Evolutionary conservation across 2,797 vertebrate genomes (phyloP).

Genomic region (Sphenodon punctatus): DNA sequence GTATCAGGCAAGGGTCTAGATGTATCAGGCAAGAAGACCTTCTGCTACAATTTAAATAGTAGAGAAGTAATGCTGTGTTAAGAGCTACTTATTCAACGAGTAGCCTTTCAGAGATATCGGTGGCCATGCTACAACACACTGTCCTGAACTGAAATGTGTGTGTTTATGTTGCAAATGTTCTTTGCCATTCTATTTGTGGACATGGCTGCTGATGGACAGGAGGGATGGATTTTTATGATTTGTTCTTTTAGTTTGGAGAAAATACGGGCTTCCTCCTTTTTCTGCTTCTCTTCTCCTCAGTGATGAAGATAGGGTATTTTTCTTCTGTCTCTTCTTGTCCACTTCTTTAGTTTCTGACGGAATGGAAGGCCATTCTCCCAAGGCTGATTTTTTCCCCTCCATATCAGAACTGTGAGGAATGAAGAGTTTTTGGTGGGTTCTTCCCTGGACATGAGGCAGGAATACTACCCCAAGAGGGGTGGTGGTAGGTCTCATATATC

Average conservation of each 20-base stretch:
- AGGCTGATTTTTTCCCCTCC: not conserved
- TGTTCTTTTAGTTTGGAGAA: not conserved
- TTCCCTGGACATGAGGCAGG: too few species aligned
- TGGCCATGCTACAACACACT: not conserved
- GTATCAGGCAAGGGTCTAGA: not conserved
- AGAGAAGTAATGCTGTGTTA: not conserved
- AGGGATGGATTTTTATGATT: not conserved
- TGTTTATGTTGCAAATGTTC: fast-evolving
- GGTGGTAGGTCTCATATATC: too few species aligned
- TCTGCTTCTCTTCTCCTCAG: too few species aligned
- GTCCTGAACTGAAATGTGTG: not conserved
- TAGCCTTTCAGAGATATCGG: not conserved
- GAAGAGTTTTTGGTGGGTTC: not conserved
- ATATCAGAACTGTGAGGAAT: not conserved
- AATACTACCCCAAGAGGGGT: too few species aligned
- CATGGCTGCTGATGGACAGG: not conserved
- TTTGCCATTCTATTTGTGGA: not conserved
- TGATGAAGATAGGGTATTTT: not conserved
- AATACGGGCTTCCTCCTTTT: not conserved
- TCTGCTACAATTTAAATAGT: too few species aligned
- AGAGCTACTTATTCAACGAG: not conserved
- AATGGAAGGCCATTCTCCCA: not conserved
- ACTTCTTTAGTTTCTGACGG: not conserved
- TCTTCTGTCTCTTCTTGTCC: not conserved
- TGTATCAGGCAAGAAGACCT: too few species aligned